Conservation (phyloP, 1,140 invertebrate species). For the Laupala kohalensis region DNA sequence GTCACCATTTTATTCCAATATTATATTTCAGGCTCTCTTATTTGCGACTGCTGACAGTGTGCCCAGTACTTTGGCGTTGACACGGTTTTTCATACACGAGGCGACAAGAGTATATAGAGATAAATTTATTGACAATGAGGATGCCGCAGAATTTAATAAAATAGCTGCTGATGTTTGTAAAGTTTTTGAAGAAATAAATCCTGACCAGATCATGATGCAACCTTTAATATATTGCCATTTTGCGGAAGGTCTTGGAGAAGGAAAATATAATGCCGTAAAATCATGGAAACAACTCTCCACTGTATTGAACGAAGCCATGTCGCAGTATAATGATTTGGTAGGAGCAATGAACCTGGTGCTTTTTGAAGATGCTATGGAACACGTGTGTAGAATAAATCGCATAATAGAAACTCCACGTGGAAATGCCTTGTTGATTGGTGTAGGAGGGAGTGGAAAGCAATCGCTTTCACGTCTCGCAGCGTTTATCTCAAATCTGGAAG, state of each 20-base stretch:
- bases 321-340: slow-evolving; percentile 69
- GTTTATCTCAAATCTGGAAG: slow-evolving; percentile 78
- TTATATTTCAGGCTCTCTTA: slow-evolving; percentile 59
- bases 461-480: slow-evolving; percentile 74
- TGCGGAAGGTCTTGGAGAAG: slow-evolving; percentile 77
- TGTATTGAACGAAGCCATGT: slow-evolving; percentile 66
- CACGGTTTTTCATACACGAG: slow-evolving; percentile 82
- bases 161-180: slow-evolving; percentile 62
- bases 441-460: slow-evolving; percentile 90
- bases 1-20: too few relatives aligned
- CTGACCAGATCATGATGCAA: slow-evolving; percentile 49
- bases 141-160: slow-evolving; percentile 59
- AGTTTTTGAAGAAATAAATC: slow-evolving; percentile 51
- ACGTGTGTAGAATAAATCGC: slow-evolving; percentile 77
- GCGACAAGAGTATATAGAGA: slow-evolving; percentile 79
- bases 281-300: slow-evolving; percentile 60
- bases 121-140: slow-evolving; percentile 60
- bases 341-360: slow-evolving; percentile 89
- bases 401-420: slow-evolving; percentile 83
- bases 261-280: slow-evolving; percentile 73
- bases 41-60: slow-evolving; percentile 70
- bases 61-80: slow-evolving; percentile 49
- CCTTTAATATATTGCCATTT: slow-evolving; percentile 84
- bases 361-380: slow-evolving; percentile 89
- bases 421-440: slow-evolving; percentile 82